Evolutionary conservation across 2,113 vertebrate genomes (phyloP).

Genomic region (Synodontis membranacea): DNA sequence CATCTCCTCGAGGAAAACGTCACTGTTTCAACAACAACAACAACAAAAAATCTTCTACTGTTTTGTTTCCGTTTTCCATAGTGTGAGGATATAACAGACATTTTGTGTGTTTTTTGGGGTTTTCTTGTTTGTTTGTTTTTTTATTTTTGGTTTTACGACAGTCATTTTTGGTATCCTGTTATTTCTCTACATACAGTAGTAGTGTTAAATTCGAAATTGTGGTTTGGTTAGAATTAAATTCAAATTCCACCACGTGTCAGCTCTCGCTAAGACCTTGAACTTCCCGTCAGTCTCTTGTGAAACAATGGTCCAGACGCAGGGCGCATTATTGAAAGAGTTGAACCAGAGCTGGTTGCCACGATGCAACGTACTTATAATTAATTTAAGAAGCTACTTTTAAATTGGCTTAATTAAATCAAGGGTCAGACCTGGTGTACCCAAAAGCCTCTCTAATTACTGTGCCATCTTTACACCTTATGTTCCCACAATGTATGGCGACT

Average conservation of each 20-base stretch:
- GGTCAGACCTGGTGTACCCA: slow-evolving; percentile 57
- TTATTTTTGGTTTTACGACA: too few species aligned
- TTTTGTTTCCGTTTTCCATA: too few species aligned
- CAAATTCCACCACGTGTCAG: neutral
- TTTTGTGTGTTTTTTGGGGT: too few species aligned
- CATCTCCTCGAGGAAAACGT: too few species aligned
- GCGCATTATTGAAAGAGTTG: slow-evolving; percentile 45
- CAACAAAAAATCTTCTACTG: too few species aligned
- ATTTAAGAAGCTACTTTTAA: slow-evolving; percentile 63
- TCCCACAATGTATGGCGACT: slow-evolving; percentile 46
- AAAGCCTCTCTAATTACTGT: slow-evolving; percentile 51
- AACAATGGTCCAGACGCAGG: slow-evolving; percentile 37
- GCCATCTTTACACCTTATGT: slow-evolving; percentile 64
- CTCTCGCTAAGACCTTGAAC: slow-evolving; percentile 11
- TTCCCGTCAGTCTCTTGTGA: slow-evolving; percentile 25
- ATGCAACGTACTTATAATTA: slow-evolving; percentile 66
- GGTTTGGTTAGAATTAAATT: neutral
- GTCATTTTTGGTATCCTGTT: too few species aligned
- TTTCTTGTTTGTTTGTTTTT: too few species aligned
- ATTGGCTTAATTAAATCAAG: slow-evolving; percentile 61
- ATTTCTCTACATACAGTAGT: neutral
- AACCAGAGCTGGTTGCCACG: slow-evolving; percentile 27
- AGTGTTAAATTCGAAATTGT: neutral
- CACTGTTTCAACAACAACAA: too few species aligned
- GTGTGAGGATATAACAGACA: too few species aligned